phyloP scores from a whole-genome alignment of 2,888 invertebrate species.

The Vesta saturnalis region DNA sequence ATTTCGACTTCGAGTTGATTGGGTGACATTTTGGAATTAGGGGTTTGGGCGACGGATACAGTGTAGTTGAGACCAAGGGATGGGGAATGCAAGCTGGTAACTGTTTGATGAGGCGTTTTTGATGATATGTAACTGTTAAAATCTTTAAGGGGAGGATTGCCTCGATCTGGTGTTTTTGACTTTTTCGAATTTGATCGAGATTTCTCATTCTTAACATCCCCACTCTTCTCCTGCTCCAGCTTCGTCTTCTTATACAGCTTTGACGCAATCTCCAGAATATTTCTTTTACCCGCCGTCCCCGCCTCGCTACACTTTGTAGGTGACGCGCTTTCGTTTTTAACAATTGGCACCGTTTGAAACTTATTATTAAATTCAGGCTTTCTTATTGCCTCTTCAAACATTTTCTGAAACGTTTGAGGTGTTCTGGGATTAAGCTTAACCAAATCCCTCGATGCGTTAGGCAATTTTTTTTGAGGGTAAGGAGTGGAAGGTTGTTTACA shows the following conservation, averaged over 20 bases:
- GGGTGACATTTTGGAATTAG: not conserved
- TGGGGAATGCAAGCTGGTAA: constrained; percentile 54
- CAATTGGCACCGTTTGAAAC: constrained; percentile 20
- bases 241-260: constrained; percentile 58
- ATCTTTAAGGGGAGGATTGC: constrained; percentile 34
- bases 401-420: constrained; percentile 59
- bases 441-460: not conserved
- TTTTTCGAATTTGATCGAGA: not conserved
- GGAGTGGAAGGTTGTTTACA: constrained; percentile 13
- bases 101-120: constrained; percentile 45
- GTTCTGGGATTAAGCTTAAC: constrained; percentile 44
- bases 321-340: constrained; percentile 11
- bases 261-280: constrained; percentile 58
- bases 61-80: constrained; percentile 59
- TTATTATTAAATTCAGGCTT: constrained; percentile 42
- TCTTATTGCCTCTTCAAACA: constrained; percentile 61
- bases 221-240: constrained; percentile 47
- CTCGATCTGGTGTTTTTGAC: constrained; percentile 7
- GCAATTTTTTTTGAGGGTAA: not conserved
- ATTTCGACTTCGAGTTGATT: constrained; percentile 7
- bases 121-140: constrained; percentile 41
- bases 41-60: constrained; percentile 51
- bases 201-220: not conserved
- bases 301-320: not conserved
- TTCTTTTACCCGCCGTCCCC: constrained; percentile 41